Base-by-base conservation (phyloP, 2,113 vertebrate genomes). In the Gnathonemus echidnorhynchus region DNA sequence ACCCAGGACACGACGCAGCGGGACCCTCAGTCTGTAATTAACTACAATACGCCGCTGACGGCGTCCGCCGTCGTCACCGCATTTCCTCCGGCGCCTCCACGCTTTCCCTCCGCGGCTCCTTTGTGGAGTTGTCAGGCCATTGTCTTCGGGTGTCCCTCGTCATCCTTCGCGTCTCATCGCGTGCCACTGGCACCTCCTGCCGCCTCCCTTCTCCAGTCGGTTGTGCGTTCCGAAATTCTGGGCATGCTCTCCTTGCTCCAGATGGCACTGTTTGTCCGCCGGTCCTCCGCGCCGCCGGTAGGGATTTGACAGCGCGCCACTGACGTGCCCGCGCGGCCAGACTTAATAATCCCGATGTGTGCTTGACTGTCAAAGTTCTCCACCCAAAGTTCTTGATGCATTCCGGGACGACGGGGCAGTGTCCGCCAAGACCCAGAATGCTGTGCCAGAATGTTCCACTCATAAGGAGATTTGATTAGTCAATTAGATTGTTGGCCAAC, bases 181-280 rank as follows among this genome's bases (percentile, higher is more conserved):
- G 4, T 31, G 1, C 50, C n/a, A 4, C 50, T 2, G n/a, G 48
- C 86, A 87, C 39, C 49, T 27, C 86, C 86, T 31, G 86, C 50
- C 1, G 49, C 31, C 50, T 53, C 27, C 27, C 50, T 87, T 53
- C 86, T 53, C 31, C 86, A 52, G 86, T 87, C 50, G 56, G 50
- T 53, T 35, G 86, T 87, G 86, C 9, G 13, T 1, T 53, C 50
- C 3, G 31, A 39, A 24, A 87, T 53, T 87, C 49, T 56, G 13
- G 86, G 86, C 86, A 87, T 9, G 1, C 31, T 39, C 86, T 53
- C 86, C n/a, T 87, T 87, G n/a, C 50, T 87, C 50, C 86, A 87
- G 86, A 87, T 87, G 86, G 86, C 35, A 39, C 27, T 56, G 86
- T 56, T 56, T 87, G 86, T 3, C 49, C 0, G n/a, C 31, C 17